These are phyloP conservation scores for Sakesphorus luctuosus DNA, from an alignment of 2,113 vertebrate species.

Conservation along the genomic window DNA sequence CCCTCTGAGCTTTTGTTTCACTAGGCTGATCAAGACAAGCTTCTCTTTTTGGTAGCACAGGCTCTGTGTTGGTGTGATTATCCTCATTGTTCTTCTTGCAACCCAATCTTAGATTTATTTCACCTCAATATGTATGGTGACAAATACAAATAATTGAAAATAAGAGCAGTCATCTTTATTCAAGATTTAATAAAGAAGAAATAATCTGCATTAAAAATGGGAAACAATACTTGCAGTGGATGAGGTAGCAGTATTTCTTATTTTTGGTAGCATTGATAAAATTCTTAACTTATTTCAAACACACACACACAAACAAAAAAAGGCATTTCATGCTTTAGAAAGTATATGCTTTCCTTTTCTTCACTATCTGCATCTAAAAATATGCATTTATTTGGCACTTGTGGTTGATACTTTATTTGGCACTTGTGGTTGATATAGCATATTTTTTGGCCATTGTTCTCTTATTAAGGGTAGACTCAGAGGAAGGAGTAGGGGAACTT, in stretches of 20 bases:
- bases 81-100: neutral
- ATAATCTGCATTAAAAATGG: neutral
- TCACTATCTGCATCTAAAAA: neutral
- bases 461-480: neutral
- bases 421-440: neutral
- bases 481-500: neutral
- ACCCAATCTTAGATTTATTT: neutral
- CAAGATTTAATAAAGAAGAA: neutral
- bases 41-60: neutral
- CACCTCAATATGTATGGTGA: neutral
- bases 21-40: neutral
- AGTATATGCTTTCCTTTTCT: neutral
- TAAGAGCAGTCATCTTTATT: neutral
- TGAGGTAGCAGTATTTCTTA: neutral
- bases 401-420: neutral
- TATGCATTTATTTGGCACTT: neutral
- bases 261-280: neutral
- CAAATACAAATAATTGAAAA: neutral
- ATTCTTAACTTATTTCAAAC: neutral
- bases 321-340: neutral
- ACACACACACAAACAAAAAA: neutral
- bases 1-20: slow-evolving; percentile 15
- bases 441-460: neutral
- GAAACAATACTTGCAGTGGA: neutral
- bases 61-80: neutral